Evolutionary conservation across 2,113 vertebrate genomes (phyloP).

Genomic region (Oryzias celebensis): DNA sequence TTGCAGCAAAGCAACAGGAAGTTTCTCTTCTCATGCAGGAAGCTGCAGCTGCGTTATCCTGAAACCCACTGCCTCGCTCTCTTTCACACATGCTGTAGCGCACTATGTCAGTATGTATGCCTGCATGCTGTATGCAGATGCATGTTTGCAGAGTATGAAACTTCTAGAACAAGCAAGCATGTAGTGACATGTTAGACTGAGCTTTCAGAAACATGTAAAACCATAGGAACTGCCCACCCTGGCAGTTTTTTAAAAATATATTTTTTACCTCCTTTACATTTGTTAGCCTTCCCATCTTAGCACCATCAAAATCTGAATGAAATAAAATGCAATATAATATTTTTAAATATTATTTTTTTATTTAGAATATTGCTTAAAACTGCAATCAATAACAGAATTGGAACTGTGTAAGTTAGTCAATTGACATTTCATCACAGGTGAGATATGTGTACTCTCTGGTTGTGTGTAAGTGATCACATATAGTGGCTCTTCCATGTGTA

Average conservation of each 20-base stretch:
- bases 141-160: constrained; percentile 35
- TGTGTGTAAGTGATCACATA: constrained; percentile 17
- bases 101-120: not conserved
- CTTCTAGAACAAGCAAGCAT: constrained; percentile 58
- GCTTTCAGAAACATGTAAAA: constrained; percentile 64
- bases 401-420: not conserved
- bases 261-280: too few relatives aligned
- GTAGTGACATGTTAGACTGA: constrained; percentile 53
- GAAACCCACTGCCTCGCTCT: constrained; percentile 52
- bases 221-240: constrained; percentile 65
- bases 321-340: not conserved
- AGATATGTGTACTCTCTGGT: constrained; percentile 18
- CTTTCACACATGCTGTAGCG: constrained; percentile 29
- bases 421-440: constrained; percentile 15
- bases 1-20: constrained; percentile 70
- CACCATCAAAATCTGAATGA: not conserved
- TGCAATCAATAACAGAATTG: too few relatives aligned
- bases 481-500: constrained; percentile 25
- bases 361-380: too few relatives aligned
- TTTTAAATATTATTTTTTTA: too few relatives aligned
- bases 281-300: too few relatives aligned
- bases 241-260: constrained; percentile 18
- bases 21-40: constrained; percentile 67
- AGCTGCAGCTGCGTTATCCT: constrained; percentile 66
- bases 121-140: not conserved